Base-by-base conservation (phyloP, 2,888 invertebrate species). In the Orthonychiurus folsomi region DNA sequence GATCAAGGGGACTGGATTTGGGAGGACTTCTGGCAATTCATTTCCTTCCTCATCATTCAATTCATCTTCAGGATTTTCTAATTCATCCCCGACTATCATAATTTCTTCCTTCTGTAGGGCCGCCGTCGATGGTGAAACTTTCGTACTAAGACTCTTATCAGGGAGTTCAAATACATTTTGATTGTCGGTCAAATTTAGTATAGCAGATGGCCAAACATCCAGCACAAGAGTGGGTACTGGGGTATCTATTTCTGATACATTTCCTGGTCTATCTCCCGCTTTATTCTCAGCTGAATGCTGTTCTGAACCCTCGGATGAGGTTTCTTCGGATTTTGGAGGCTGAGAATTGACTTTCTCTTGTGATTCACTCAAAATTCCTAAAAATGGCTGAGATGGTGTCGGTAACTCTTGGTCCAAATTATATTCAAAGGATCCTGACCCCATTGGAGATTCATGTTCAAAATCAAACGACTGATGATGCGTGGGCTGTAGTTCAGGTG, bases 1-100 rank as follows among this genome's bases (percentile, higher is more conserved):
- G 12, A 72, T 68, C 1, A 72, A 61, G 1, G 70, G 67, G 59
- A 67, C 64, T 23, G 72, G 72, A 50, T 62, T 67, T 12, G 72
- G 72, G 2, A 72, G 56, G 3, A 63, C 61, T 55, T 72, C 72
- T 1, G 47, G 25, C 27, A 59, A 20, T 18, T 63, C 66, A 50
- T 67, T 61, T 15, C 68, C 64, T 52, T 66, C 64, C 3, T 52
- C 59, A 37, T 15, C 15, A 9, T 5, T 9, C 15, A 37, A 37
- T 37, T 37, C 52, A 12, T 52, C 52, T 23, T 23, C 52, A 52
- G 20, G 24, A 12, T 9, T 5, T 5, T 52, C 52, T 20, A 52
- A 52, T 12, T 12, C 5, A 21, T 52, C 21, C 5, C 20, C 52
- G 20, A 9, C n/a, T 23, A 12, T 20, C 52, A 37, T 37, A 37